phyloP scores from a whole-genome alignment of 1,140 invertebrate species.

The Bombyx mandarina region DNA sequence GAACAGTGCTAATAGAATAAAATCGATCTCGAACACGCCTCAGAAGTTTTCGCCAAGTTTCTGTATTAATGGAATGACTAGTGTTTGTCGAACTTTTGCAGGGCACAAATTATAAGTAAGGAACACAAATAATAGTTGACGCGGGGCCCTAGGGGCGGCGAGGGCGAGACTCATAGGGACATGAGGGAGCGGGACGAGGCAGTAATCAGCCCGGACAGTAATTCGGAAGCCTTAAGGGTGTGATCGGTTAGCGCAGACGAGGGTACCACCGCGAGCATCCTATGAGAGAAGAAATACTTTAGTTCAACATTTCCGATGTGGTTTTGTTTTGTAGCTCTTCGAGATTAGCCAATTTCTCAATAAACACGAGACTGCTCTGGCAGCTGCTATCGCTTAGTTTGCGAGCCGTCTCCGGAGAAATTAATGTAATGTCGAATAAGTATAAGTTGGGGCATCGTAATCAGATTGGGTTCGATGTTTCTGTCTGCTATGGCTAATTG shows the following conservation, averaged over 20 bases:
- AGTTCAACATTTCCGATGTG: constrained; percentile 64
- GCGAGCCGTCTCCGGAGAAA: constrained; percentile 54
- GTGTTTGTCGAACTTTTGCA: constrained; percentile 61
- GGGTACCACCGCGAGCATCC: constrained; percentile 57
- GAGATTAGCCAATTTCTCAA: constrained; percentile 64
- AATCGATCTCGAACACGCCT: constrained; percentile 53
- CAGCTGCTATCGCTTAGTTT: constrained; percentile 57
- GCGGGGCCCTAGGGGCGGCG: constrained; percentile 32
- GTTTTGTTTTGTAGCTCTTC: constrained; percentile 67
- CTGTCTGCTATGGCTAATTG: constrained; percentile 18
- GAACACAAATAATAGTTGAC: constrained; percentile 68
- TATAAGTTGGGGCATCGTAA: constrained; percentile 25
- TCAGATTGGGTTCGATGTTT: constrained; percentile 47
- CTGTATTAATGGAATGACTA: constrained; percentile 60
- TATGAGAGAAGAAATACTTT: constrained; percentile 66
- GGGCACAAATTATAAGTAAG: constrained; percentile 62
- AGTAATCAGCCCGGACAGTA: constrained; percentile 65
- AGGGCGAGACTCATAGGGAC: constrained; percentile 20
- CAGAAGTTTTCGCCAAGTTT: constrained; percentile 49
- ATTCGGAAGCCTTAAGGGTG: constrained; percentile 65
- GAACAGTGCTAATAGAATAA: constrained; percentile 44
- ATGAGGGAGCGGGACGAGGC: constrained; percentile 19
- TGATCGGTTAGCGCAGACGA: constrained; percentile 65
- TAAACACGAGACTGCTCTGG: constrained; percentile 52
- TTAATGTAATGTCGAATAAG: constrained; percentile 51